Conservation (phyloP, 2,888 invertebrate genomes). For the Harpalus rubripes region DNA sequence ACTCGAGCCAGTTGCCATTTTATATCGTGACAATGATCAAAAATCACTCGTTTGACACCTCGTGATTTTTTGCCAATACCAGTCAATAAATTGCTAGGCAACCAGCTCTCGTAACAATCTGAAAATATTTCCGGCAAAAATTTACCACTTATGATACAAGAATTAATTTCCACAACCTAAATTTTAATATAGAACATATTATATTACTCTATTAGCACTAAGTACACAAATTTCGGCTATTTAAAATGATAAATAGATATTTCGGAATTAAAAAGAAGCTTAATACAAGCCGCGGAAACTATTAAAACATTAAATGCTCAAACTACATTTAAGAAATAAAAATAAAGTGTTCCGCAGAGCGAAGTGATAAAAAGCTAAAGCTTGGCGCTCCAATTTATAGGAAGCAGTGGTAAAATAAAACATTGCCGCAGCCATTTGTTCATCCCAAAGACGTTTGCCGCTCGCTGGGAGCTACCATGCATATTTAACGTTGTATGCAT, state of each 20-base stretch:
- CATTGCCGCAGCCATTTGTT: constrained; percentile 17
- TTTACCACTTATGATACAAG: too few relatives aligned
- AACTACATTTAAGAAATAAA: constrained; percentile 42
- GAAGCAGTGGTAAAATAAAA: constrained; percentile 27
- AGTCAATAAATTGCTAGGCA: too few relatives aligned
- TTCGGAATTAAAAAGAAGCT: background rate
- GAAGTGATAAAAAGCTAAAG: constrained; percentile 17
- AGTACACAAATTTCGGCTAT: background rate
- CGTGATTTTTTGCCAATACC: too few relatives aligned
- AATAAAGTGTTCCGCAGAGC: background rate
- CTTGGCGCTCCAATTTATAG: constrained; percentile 24
- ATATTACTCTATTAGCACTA: too few relatives aligned
- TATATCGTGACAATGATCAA: too few relatives aligned
- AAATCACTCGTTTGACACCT: too few relatives aligned
- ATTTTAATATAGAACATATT: too few relatives aligned
- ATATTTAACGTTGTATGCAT: constrained; percentile 57
- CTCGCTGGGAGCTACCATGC: constrained; percentile 28
- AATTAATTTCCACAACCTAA: too few relatives aligned
- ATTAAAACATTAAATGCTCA: constrained; percentile 37
- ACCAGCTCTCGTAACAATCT: too few relatives aligned
- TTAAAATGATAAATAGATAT: background rate
- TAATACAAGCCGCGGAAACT: constrained; percentile 10
- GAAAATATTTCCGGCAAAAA: too few relatives aligned
- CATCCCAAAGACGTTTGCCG: constrained; percentile 27
- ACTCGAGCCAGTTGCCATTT: too few relatives aligned